Evolutionary conservation across 1,140 invertebrate genomes (phyloP).

Genomic region (Latrodectus geometricus): DNA sequence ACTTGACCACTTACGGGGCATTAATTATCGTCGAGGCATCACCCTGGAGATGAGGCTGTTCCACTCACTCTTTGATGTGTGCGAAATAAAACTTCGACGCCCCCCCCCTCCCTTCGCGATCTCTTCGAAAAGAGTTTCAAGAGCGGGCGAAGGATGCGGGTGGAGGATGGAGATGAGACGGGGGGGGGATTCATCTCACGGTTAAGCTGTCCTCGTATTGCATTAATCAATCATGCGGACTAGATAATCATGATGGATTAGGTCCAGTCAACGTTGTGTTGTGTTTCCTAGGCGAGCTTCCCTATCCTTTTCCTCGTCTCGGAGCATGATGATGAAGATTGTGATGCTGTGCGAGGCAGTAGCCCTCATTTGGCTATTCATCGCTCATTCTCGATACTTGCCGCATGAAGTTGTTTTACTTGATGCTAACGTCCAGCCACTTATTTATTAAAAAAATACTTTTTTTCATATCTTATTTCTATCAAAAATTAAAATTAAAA

Average conservation of each 20-base stretch:
- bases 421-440: no score
- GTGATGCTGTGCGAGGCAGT: background rate
- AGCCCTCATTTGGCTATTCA: constrained; percentile 23
- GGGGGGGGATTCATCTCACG: constrained; percentile 11
- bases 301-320: constrained; percentile 45
- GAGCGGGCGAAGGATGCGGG: background rate
- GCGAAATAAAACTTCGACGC: constrained; percentile 42
- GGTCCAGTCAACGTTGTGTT: constrained; percentile 20
- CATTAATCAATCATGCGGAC: constrained; percentile 61
- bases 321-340: constrained; percentile 34
- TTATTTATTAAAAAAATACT: no score
- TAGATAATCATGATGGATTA: constrained; percentile 62
- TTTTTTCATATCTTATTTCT: no score
- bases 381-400: background rate
- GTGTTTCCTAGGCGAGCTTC: constrained; percentile 31
- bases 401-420: no score
- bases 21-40: constrained; percentile 35
- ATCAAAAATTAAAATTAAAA: no score
- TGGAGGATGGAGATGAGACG: background rate
- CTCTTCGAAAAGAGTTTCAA: background rate
- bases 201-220: constrained; percentile 57
- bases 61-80: background rate
- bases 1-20: constrained; percentile 57
- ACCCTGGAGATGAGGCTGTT: constrained; percentile 6
- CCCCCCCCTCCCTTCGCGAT: background rate